Evolutionary conservation across 2,888 invertebrate species (phyloP), one percentile per base, ranked within the genome.

Genomic region (Acronicta psi): DNA sequence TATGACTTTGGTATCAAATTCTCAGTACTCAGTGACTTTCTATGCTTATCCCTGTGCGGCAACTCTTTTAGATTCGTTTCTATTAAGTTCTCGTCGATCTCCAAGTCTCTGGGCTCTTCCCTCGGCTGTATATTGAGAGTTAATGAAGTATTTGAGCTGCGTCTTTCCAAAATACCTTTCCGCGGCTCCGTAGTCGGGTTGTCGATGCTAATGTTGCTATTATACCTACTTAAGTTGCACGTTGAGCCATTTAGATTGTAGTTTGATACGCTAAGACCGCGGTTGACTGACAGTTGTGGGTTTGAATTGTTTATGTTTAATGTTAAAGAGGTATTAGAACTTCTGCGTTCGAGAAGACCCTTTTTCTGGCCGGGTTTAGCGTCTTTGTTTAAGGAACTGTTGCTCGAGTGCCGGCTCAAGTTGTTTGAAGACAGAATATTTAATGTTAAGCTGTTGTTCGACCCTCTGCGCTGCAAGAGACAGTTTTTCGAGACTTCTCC

Each of bases 241-340:
- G 92, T 91, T 0, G 95, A 95, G 0, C 94, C 93, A 45, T 95
- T 92, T 14, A 95, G 73, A 55, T 94, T 94, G 60, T 94, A 94
- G 70, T 95, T 95, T 0, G 95, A 95, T 11, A 95, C 86, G 58
- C 94, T 94, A 0, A 95, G 76, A 0, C 89, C 91, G 57, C 91
- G 79, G 52, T 93, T 94, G 0, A 87, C 88, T 0, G 95, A 94
- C 23, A 94, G 69, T 56, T 94, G 94, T 0, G 93, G 91, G 56
- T 92, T 93, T 0, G 93, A 92, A 20, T 81, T 91, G 57, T 93
- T 94, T 9, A 94, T 94, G 59, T 97, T 97, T 18, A 99, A 95
- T 0, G 98, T 98, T 2, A 99, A 91, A 55, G 98, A 98, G 0
- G 98, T 98, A 83, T 98, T 98, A 1, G 98, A 98, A 49, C 98